A percentile compares a stretch with the other conserved stretches of the same genome.
phyloP scores from a whole-genome alignment of 2,888 invertebrate genomes.

The Melipona beecheii region DNA sequence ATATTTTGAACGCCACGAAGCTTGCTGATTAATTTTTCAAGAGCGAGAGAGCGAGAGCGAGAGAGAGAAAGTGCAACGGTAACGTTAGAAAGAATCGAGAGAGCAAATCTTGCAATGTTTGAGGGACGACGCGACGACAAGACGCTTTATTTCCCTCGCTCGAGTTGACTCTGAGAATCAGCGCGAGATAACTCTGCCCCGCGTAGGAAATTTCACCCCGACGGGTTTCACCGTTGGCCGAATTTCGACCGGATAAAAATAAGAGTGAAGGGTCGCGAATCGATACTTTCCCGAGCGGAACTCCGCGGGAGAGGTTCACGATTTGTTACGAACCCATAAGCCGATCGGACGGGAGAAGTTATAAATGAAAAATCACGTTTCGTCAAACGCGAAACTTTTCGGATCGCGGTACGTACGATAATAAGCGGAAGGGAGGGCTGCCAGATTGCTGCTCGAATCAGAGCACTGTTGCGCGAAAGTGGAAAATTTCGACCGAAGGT shows the following conservation, averaged over 20 bases:
- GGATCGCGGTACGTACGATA: background rate
- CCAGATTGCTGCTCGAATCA: background rate
- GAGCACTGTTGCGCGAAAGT: background rate
- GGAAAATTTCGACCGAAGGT: background rate
- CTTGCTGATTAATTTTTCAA: background rate
- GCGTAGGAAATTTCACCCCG: slow-evolving; percentile 3
- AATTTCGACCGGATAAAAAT: slow-evolving; percentile 22
- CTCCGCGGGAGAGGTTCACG: slow-evolving; percentile 13
- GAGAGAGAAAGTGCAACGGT: background rate
- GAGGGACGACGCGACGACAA: background rate
- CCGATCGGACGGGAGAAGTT: slow-evolving; percentile 17
- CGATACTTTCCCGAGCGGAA: slow-evolving; percentile 15
- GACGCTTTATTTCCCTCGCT: slow-evolving; percentile 5
- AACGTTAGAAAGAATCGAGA: background rate
- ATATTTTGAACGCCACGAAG: background rate
- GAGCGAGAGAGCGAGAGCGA: background rate
- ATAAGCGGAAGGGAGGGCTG: background rate
- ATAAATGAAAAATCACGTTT: slow-evolving; percentile 31
- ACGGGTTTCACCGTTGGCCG: slow-evolving; percentile 16
- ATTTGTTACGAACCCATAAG: slow-evolving; percentile 6
- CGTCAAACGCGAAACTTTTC: background rate
- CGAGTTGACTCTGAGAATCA: slow-evolving; percentile 6
- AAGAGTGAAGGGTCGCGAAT: slow-evolving; percentile 18
- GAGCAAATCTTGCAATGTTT: background rate
- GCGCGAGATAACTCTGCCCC: slow-evolving; percentile 3